Evolutionary conservation across 2,888 invertebrate genomes (phyloP).

Genomic region (Protula sp.): DNA sequence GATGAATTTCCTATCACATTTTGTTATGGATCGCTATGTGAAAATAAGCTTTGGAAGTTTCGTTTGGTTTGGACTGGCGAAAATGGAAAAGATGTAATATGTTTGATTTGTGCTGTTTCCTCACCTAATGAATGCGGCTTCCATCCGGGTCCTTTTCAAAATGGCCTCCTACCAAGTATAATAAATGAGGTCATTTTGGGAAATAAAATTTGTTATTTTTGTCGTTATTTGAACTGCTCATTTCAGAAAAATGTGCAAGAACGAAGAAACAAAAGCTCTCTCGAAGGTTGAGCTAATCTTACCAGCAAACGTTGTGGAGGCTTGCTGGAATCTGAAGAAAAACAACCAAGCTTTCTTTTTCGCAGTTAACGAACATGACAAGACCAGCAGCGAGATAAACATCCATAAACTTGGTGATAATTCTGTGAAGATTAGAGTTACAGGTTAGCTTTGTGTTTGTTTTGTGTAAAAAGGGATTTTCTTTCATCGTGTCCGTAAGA

Average conservation of each 20-base stretch:
- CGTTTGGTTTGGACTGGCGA: too few species aligned
- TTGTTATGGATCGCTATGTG: too few species aligned
- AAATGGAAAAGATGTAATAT: too few species aligned
- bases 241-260: conserved; percentile 3
- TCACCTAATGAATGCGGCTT: background rate
- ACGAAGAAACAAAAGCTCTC: conserved; percentile 6
- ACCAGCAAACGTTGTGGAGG: conserved; percentile 15
- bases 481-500: background rate
- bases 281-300: conserved; percentile 17
- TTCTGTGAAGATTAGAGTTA: conserved; percentile 12
- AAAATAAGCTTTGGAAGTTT: too few species aligned
- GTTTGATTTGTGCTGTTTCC: too few species aligned
- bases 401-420: conserved; percentile 13
- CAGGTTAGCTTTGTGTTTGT: conserved; percentile 8
- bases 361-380: conserved; percentile 13
- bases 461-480: too few species aligned
- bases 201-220: background rate
- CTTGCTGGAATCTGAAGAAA: conserved; percentile 16
- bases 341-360: conserved; percentile 8
- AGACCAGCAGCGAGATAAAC: conserved; percentile 17
- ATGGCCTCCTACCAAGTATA: background rate
- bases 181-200: background rate
- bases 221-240: background rate
- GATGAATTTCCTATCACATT: too few species aligned
- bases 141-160: background rate